Evolutionary conservation across 2,113 vertebrate genomes (phyloP), one percentile per base, ranked within the genome.

Genomic region (Phasianus colchicus): DNA sequence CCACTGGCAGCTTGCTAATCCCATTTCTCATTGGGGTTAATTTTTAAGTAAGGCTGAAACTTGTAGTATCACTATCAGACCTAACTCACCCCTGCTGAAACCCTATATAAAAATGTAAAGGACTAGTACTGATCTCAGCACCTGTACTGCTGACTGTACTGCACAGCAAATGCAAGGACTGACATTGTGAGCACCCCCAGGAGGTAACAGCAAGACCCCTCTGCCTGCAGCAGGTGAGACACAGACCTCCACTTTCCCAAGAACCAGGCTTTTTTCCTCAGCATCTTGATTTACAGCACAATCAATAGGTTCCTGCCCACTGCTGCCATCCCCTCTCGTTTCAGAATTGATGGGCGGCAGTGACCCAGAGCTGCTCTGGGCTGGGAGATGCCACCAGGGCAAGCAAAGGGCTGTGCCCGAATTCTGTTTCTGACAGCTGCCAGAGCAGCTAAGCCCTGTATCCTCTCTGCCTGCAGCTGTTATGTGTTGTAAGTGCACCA

Each of bases 241-340:
- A 67, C 4, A 2, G 83, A 94, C 65, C 47, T 60, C 60, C 60
- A 10, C 83, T 55, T 94, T 71, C 76, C 90, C 29, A 73, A 36
- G 73, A 94, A 88, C 50, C 3, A 3, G 69, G 42, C 75, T 86
- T 94, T 83, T 92, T 54, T 70, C 85, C 63, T 91, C 29, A 83
- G 65, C 42, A 52, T 74, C 63, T 88, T 83, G 86, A 94, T 95
- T 94, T 94, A 94, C 88, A 67, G 86, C 1, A 0, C 72, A 83
- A 90, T 96, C 96, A 55, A 90, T 95, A 94, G 69, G 83, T 80
- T 90, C 80, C 90, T 96, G 86, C 83, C 92, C 90, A 92, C 83
- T 57, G 86, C 92, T 61, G 86, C 95, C 92, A 90, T 63, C 77
- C 69, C 65, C 57, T 90, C 81, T 78, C 81, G 80, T 84, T 92